Base-by-base conservation (phyloP, 1,140 invertebrate species). In the Drosophila arawakana region DNA sequence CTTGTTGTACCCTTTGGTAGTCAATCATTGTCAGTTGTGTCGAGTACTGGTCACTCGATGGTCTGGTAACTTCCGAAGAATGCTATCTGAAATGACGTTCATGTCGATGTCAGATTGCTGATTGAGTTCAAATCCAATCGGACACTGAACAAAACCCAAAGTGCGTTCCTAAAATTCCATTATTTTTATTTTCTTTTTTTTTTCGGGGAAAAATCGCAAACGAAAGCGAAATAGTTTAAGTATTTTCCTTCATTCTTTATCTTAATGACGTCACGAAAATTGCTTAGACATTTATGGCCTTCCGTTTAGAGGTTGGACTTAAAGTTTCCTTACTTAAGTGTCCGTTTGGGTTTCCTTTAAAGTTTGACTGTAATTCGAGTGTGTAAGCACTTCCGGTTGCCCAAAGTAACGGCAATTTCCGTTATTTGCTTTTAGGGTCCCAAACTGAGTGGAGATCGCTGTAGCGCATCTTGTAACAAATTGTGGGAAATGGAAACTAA, bases 301-400 rank as follows among this genome's bases (percentile, higher is more conserved):
- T 85, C 81, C 81, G 75, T 46, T 54, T 10, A 35, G 49, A 73
- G 35, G 35, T 39, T 15, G 34, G 15, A 39, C 52, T 55, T 55
- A 37, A 55, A 55, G 50, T 60, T 67, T 76, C 54, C 71, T 54
- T 7, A 44, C 7, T 61, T 7, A 44, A 37, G 52, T 71, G 65
- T 72, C 59, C 52, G 46, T 54, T 71, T 52, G 70, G 34, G 47
- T 52, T 70, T 76, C 57, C 77, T 73, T 89, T 88, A 78, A 88
- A 80, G 58, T 85, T 86, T 76, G 71, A 58, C 59, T 70, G 73
- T 80, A 73, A 88, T 65, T 83, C 80, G 73, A 80, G 80, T 89
- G 78, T 84, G 76, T 84, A 74, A 89, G 72, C 65, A 78, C 84
- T 89, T 89, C 84, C 84, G 75, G 65, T 75, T 89, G 74, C 62